Evolutionary conservation across 1,140 invertebrate species (phyloP), one percentile per base, ranked within the genome.

Genomic region (Gerris buenoi): DNA sequence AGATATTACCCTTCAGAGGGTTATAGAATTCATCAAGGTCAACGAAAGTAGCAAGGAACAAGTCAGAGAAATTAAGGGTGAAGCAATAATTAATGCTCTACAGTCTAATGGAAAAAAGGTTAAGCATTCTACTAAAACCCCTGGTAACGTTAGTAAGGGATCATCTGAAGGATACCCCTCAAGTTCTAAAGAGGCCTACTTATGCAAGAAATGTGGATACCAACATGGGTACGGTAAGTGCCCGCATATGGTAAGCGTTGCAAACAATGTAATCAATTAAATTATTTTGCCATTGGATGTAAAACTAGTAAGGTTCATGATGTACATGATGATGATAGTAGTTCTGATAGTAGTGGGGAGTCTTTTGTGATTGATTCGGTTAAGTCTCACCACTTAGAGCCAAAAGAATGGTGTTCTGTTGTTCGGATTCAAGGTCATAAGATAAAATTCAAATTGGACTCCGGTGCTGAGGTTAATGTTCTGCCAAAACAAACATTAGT

Each of bases 391-490:
- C 13, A 23, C 27, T 63, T 10, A 18, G n/a, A n/a, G n/a, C 18
- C 33, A 10, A 18, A 46, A 10, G 33, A 63, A 27, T 68, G 64
- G 67, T 27, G 25, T 18, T 56, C 60, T 62, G 58, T n/a, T 0
- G n/a, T 68, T 2, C 15, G 1, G 18, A 58, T 62, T 29, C 62
- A 68, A 28, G 28, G 57, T 23, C 59, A 15, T 1, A 23, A 33
- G 15, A 26, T 66, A 10, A 27, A 15, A 23, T 63, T 66, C 58
- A 68, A 68, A 25, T 28, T 68, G n/a, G 65, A 68, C 15, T 23
- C 26, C 1, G 65, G 65, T 15, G 28, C 68, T 62, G 25, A 56
- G 18, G 13, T 60, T 63, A 66, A 66, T 63, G 65, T 65, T 1
- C 14, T 66, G 59, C 22, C 25, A 3, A 25, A 28, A 25, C n/a